phyloP scores from a whole-genome alignment of 2,888 invertebrate species.

The Drosophila demipolita region DNA sequence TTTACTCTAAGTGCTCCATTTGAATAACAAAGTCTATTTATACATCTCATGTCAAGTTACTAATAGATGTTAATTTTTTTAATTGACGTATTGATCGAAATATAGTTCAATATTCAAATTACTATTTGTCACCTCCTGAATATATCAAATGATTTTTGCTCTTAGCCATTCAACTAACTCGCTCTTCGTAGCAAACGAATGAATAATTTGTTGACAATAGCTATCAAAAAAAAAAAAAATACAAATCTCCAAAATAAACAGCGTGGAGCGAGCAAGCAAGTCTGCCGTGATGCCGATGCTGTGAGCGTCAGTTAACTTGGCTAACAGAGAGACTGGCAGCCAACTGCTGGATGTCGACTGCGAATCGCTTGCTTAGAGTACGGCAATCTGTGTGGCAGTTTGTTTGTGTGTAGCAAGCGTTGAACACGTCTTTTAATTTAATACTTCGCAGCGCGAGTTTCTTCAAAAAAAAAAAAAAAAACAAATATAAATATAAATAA shows the following conservation, averaged over 20 bases:
- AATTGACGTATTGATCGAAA: not conserved
- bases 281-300: constrained; percentile 29
- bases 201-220: constrained; percentile 3
- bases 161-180: constrained; percentile 10
- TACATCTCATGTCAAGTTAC: not conserved
- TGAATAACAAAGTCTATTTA: not conserved
- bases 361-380: constrained; percentile 35
- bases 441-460: constrained; percentile 17
- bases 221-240: constrained; percentile 1
- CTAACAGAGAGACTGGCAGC: constrained; percentile 15
- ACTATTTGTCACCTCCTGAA: constrained; percentile 13
- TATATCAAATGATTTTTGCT: constrained; percentile 51
- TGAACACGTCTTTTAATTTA: constrained; percentile 52
- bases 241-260: constrained; percentile 34
- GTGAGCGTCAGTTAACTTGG: constrained; percentile 31
- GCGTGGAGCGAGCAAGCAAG: constrained; percentile 16
- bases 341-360: constrained; percentile 4
- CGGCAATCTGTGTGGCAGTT: constrained; percentile 58
- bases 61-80: not conserved
- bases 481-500: constrained; percentile 30
- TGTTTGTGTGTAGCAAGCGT: constrained; percentile 51
- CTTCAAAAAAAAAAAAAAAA: constrained; percentile 11
- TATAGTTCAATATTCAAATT: not conserved
- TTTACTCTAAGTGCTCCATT: not conserved
- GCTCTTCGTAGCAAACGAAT: constrained; percentile 28